These are phyloP conservation scores for Sericinus montela DNA, from an alignment of 2,888 invertebrate genomes.

Conservation along the genomic window DNA sequence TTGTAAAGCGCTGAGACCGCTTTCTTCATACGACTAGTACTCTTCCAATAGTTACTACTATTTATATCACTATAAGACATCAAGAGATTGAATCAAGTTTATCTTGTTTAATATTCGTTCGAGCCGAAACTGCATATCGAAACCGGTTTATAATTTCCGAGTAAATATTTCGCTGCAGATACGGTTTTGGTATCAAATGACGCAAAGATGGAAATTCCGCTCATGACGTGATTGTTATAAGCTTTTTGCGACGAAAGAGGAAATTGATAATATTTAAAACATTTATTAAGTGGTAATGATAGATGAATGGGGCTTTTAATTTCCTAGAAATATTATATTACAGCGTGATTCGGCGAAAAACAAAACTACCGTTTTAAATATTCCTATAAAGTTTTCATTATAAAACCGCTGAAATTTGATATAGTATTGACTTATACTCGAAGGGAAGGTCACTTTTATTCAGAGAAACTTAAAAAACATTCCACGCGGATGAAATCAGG, in stretches of 20 bases:
- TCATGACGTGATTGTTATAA: background rate
- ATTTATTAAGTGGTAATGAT: background rate
- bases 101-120: constrained; percentile 4
- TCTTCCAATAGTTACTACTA: constrained; percentile 4
- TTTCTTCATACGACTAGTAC: constrained; percentile 6
- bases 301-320: background rate
- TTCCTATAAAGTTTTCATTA: no score
- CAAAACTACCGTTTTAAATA: no score
- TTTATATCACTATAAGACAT: constrained; percentile 4
- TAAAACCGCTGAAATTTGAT: no score
- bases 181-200: constrained; percentile 4
- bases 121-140: constrained; percentile 7
- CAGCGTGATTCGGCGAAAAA: no score
- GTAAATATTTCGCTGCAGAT: constrained; percentile 5
- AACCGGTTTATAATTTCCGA: constrained; percentile 16
- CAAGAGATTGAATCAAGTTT: constrained; percentile 9
- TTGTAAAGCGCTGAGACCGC: background rate
- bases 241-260: background rate
- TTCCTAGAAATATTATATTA: no score
- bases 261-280: background rate
- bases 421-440: no score
- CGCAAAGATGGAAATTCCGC: constrained; percentile 10
- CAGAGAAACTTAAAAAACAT: no score
- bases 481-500: no score
- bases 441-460: no score